Base-by-base conservation (phyloP, 2,888 invertebrate species). In the Escarpia spicata region DNA sequence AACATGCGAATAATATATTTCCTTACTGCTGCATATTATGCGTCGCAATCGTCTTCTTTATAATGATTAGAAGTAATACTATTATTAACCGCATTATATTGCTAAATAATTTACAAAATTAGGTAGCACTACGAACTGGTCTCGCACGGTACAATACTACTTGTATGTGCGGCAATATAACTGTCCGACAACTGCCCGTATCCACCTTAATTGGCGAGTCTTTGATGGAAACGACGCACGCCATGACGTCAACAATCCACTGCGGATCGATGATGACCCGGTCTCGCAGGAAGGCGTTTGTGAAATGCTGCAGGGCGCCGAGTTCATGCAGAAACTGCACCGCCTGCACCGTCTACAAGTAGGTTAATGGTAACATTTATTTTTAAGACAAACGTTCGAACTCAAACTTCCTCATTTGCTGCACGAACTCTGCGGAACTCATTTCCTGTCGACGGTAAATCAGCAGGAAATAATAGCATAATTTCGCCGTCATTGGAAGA, bases 241-340 rank as follows among this genome's bases (percentile, higher is more conserved):
- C 95, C 96, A 96, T 96, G n/a, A 96, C 96, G 94, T 96, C 96
- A 44, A 96, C 96, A 92, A 96, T 96, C 96, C 96, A 96, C 95
- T 96, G 96, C 2, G 96, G 96, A 91, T 96, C 95, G 91, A 96
- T 96, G 75, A 96, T 96, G 0, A 96, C 95, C 60, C 95, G 94
- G 45, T 95, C 94, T 58, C 95, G 94, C 45, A 96, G 94, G 92
- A 95, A 95, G 89, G 95, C 95, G 31, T 95, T 96, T 94, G 95
- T 94, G 94, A 96, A 96, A 93, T 96, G 96, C 94, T 96, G 96
- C 12, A 96, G 94, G 0, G 96, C 95, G 31, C 96, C 96, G 1
- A 96, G 95, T 92, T 96, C 96, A 94, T 96, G 96, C 6, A 96
- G 95, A 92, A 96, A 96, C 94, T 95, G 95, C 6, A 96, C 94